These are phyloP conservation scores for Sipha maydis DNA, from an alignment of 2,888 invertebrate species.

Conservation along the genomic window DNA sequence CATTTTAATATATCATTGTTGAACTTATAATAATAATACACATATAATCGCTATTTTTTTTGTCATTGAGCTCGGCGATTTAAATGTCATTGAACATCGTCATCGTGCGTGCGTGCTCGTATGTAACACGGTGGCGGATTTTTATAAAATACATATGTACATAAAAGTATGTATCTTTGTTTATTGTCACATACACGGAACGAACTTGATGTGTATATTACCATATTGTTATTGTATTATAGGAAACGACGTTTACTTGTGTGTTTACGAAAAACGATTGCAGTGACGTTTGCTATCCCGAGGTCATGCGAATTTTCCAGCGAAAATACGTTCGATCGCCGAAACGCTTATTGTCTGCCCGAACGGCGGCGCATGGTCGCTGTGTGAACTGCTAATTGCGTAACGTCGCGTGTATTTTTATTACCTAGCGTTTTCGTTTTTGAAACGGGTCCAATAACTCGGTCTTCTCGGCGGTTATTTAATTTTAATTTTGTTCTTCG, in stretches of 20 bases:
- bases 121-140: not conserved
- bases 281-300: not conserved
- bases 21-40: not conserved
- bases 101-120: not conserved
- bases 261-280: not conserved
- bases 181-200: not conserved
- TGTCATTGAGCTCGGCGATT: conserved; percentile 28
- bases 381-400: not conserved
- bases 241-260: not conserved
- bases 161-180: not conserved
- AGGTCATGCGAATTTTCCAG: not conserved
- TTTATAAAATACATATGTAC: not conserved
- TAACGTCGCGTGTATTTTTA: conserved; percentile 2
- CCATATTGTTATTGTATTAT: not conserved
- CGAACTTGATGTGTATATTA: not conserved
- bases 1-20: not conserved
- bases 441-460: conserved; percentile 7
- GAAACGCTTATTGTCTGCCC: not conserved
- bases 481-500: not conserved
- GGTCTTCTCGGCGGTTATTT: not conserved
- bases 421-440: not conserved
- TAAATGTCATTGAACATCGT: conserved; percentile 42
- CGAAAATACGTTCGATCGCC: not conserved
- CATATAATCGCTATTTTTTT: not conserved
- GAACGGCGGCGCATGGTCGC: not conserved